A percentile compares a stretch with the other conserved stretches of the same genome.
These are phyloP conservation scores for Cavia aperea DNA, from an alignment of 2,113 vertebrate genomes.

Conservation along the genomic window DNA sequence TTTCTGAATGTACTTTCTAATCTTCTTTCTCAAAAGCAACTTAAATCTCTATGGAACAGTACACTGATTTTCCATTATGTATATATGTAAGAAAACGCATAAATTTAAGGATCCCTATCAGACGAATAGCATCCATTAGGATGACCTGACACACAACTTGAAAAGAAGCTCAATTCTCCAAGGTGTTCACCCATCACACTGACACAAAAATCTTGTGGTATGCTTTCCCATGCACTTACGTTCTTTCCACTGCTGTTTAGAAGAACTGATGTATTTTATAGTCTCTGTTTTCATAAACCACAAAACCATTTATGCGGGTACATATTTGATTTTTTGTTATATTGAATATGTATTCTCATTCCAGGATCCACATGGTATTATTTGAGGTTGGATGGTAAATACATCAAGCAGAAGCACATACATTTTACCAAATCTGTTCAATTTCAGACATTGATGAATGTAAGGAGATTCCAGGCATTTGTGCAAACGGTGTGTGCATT, in stretches of 20 bases:
- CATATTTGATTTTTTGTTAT: constrained; percentile 2
- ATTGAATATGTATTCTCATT: not conserved
- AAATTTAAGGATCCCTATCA: not conserved
- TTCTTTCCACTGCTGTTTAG: not conserved
- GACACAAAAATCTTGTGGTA: not conserved
- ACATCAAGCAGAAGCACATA: not conserved
- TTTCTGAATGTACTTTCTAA: not conserved
- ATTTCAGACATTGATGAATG: constrained; percentile 88
- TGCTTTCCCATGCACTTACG: not conserved
- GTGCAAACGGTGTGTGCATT: constrained; percentile 86
- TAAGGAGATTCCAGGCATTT: constrained; percentile 86
- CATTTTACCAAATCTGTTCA: constrained; percentile 50
- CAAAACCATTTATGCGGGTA: not conserved
- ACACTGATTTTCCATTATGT: not conserved
- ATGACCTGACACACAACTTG: not conserved
- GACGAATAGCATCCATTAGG: not conserved
- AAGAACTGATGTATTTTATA: not conserved
- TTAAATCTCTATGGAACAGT: not conserved
- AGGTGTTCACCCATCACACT: not conserved
- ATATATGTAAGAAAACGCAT: not conserved
- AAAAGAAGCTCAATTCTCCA: not conserved
- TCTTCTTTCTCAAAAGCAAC: not conserved
- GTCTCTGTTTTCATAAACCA: not conserved
- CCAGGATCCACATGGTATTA: not conserved
- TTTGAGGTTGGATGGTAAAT: not conserved